Evolutionary conservation across 2,888 invertebrate genomes (phyloP), one percentile per base, ranked within the genome.

Genomic region (Leucophenga montana): DNA sequence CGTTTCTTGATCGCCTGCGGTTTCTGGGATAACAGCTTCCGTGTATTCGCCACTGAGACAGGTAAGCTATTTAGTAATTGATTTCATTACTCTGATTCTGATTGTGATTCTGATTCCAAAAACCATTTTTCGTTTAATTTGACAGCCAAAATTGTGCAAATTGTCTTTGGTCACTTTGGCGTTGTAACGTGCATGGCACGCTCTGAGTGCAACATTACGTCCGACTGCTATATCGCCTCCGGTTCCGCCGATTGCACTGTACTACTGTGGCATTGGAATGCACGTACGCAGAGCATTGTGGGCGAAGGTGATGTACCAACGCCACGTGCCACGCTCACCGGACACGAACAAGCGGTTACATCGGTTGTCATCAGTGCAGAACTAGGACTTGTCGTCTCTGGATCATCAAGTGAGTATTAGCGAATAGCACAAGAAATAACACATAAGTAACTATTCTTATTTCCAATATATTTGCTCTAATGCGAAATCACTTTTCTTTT

Each of bases 1-100:
- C 92, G 97, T 76, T 98, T 97, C 90, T 92, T 99, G 77, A 95
- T 99, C 77, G 98, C 99, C 0, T 97, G 98, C 86, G 99, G 99
- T 67, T 99, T 99, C 90, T 99, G 99, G 97, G 99, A 99, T 89
- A 99, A 99, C 90, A 98, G 98, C 89, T 99, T 99, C 90, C 91
- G 99, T 8, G 97, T 99, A 18, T 99, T 98, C 89, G 96, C 96
- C 61, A 97, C 98, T 0, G 99, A 99, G 87, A 95, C 96, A 71
- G 97, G 97, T 96, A 95, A 96, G 91, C 73, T 5, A 22, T 13
- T 22, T 1, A n/a, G 16, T 1, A 22, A 18, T 20, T n/a, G 6
- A 56, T 33, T 20, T 33, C 1, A n/a, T n/a, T n/a, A n/a, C n/a
- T n/a, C n/a, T n/a, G n/a, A n/a, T n/a, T n/a, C n/a, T n/a, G n/a